Conservation (phyloP, 2,113 vertebrate genomes). For the Lampris incognitus region DNA sequence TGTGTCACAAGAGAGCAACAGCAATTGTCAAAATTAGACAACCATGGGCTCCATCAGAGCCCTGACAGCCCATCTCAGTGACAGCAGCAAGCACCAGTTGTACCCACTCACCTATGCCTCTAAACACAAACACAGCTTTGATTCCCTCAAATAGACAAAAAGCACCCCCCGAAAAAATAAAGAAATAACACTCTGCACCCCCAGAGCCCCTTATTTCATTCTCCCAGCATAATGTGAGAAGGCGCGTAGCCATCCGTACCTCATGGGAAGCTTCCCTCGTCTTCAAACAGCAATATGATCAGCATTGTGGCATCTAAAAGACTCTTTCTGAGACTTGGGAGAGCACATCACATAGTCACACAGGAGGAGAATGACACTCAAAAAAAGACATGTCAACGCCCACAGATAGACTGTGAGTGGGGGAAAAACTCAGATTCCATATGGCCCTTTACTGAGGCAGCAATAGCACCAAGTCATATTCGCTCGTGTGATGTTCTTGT, state of each 20-base stretch:
- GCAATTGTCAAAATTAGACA: conserved; percentile 69
- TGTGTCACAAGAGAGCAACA: conserved; percentile 46
- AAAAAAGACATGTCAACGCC: conserved; percentile 44
- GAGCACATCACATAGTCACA: conserved; percentile 59
- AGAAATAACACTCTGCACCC: conserved; percentile 37
- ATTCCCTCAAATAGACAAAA: conserved; percentile 62
- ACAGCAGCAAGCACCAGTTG: conserved; percentile 65
- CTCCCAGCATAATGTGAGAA: conserved; percentile 65
- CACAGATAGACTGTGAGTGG: conserved; percentile 45
- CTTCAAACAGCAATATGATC: conserved; percentile 75
- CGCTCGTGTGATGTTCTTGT: conserved; percentile 10
- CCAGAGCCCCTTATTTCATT: conserved; percentile 45
- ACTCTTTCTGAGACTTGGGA: conserved; percentile 54
- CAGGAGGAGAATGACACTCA: conserved; percentile 43
- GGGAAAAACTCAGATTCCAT: conserved; percentile 30
- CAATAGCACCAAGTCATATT: conserved; percentile 28
- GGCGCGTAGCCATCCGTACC: conserved; percentile 71
- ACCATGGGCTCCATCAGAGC: conserved; percentile 55
- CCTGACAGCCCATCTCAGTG: conserved; percentile 60
- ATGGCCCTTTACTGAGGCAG: conserved; percentile 17
- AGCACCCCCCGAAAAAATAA: neutral
- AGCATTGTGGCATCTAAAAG: conserved; percentile 67
- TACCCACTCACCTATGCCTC: conserved; percentile 74
- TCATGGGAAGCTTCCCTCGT: conserved; percentile 64
- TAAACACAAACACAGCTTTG: conserved; percentile 73